Conservation (phyloP, 2,113 vertebrate genomes). For the Pleuronectes platessa region DNA sequence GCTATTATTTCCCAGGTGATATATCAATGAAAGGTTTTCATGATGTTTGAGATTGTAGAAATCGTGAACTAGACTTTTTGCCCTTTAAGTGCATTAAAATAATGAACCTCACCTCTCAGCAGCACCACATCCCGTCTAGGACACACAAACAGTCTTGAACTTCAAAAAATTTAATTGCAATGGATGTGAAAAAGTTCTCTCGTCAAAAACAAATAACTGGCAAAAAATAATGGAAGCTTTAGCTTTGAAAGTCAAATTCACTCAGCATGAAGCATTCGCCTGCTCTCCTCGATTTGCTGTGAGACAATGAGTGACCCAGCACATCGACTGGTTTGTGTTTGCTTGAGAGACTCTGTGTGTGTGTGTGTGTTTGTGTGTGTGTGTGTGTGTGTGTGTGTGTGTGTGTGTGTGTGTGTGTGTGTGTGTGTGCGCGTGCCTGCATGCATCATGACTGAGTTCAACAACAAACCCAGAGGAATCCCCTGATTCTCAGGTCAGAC, state of each 20-base stretch:
- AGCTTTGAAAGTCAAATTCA: not conserved
- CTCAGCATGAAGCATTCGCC: not conserved
- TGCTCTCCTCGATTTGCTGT: not conserved
- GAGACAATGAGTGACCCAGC: constrained; percentile 4
- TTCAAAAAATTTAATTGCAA: not conserved
- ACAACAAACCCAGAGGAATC: constrained; percentile 61
- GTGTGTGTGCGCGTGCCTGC: constrained; percentile 21
- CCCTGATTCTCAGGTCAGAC: constrained; percentile 68
- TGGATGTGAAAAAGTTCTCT: not conserved
- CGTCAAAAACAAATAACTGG: constrained; percentile 12
- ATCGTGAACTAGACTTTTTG: not conserved
- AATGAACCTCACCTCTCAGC: not conserved
- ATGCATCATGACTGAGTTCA: constrained; percentile 50
- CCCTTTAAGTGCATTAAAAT: not conserved
- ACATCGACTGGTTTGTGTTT: constrained; percentile 40
- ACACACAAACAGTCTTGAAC: not conserved
- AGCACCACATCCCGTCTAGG: not conserved
- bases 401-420: constrained; percentile 6
- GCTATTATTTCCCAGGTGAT: no score
- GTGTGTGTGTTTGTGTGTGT: not conserved
- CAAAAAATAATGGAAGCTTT: not conserved
- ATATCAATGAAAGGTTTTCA: no score
- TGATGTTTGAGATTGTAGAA: no score
- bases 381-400: not conserved
- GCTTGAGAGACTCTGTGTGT: constrained; percentile 31